Conservation (phyloP, 2,888 invertebrate genomes). For the Hydropsyche betteni region DNA sequence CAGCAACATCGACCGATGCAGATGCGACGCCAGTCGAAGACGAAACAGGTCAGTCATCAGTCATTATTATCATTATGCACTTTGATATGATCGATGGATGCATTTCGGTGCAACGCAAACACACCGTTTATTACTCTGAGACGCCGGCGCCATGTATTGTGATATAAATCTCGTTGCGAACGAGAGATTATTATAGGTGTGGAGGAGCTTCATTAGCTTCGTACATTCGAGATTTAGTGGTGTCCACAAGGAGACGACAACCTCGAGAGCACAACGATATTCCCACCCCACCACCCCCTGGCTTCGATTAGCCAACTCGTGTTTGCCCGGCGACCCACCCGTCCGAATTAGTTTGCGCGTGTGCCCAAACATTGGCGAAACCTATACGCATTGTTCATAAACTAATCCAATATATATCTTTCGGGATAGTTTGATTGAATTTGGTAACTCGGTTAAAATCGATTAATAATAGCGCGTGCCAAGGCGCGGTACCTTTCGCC, state of each 20-base stretch:
- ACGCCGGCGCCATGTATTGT: constrained; percentile 45
- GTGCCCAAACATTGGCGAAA: constrained; percentile 27
- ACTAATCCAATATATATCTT: constrained; percentile 33
- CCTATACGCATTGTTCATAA: constrained; percentile 32
- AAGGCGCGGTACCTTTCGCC: constrained; percentile 11
- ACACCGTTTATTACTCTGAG: constrained; percentile 41
- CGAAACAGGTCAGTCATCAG: constrained; percentile 18
- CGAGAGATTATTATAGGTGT: background rate
- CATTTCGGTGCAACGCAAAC: constrained; percentile 46
- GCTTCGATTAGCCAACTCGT: constrained; percentile 13
- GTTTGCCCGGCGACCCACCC: constrained; percentile 16
- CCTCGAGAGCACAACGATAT: background rate
- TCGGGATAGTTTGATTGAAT: constrained; percentile 33
- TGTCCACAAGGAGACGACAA: constrained; percentile 3
- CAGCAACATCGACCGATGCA: constrained; percentile 41
- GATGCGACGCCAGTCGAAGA: background rate
- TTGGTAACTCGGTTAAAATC: constrained; percentile 32
- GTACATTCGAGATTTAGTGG: constrained; percentile 12
- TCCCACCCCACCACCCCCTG: too few species aligned
- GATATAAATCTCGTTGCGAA: constrained; percentile 45
- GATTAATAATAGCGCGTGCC: constrained; percentile 25
- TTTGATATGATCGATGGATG: background rate
- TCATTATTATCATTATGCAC: constrained; percentile 5
- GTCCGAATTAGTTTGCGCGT: constrained; percentile 28
- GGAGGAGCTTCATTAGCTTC: constrained; percentile 16